phyloP scores from a whole-genome alignment of 1,140 invertebrate species.

The Ridgeia piscesae region DNA sequence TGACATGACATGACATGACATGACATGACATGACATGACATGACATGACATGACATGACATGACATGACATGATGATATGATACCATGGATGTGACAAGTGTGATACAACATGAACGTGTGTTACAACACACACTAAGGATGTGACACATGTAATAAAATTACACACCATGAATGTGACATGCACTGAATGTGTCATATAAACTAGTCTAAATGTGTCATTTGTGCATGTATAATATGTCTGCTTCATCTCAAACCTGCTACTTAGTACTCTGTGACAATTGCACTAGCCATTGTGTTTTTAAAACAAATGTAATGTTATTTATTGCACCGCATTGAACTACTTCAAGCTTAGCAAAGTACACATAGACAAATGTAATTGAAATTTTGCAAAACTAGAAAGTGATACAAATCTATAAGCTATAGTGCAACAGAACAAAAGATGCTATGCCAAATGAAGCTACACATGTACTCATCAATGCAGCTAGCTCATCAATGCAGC shows the following conservation, averaged over 20 bases:
- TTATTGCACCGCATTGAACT: neutral
- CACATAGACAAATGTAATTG: neutral
- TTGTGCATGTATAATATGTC: neutral
- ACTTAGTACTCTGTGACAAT: neutral
- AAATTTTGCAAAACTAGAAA: neutral
- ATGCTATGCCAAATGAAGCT: neutral
- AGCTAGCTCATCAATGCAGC: too few relatives aligned
- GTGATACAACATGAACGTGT: too few relatives aligned
- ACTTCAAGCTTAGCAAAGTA: neutral
- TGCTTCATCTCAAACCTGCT: neutral
- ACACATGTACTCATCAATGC: too few relatives aligned
- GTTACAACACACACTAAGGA: neutral
- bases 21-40: too few relatives aligned
- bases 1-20: too few relatives aligned
- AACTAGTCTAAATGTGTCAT: neutral
- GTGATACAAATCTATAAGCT: neutral
- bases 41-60: too few relatives aligned
- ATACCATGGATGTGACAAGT: too few relatives aligned
- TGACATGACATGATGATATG: too few relatives aligned
- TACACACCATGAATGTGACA: too few relatives aligned
- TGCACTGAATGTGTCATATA: neutral
- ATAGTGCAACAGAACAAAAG: neutral
- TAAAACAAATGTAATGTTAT: neutral
- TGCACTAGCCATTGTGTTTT: neutral
- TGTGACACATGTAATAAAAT: neutral